Base-by-base conservation (phyloP, 92 coral and sea anemone species). In the Heliopora coerulea region DNA sequence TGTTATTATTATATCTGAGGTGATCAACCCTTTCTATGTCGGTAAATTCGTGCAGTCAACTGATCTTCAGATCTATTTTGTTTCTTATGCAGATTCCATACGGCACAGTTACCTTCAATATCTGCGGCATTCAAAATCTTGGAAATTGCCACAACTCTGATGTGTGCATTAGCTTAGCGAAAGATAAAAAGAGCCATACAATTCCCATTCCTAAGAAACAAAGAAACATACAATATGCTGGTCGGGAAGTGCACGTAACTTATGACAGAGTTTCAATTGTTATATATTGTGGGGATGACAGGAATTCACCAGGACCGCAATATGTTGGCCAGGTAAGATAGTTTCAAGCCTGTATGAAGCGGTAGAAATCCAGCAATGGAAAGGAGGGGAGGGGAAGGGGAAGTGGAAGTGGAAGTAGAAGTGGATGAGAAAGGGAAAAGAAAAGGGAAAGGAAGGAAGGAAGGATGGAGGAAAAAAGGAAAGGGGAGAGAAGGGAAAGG, bases 251-350 rank as follows among this genome's bases (percentile, higher is more conserved):
- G 44, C 58, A 26, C 32, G 48, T 67, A 67, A 26, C 39, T 23
- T 67, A 67, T 8, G 59, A 67, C 17, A 35, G 33, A 2, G 59
- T 29, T 49, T 58, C 27, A 11, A 33, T 67, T 0, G 3, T 67
- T 3, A 29, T 67, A 6, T 67, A 67, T n/a, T 67, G 74, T 48
- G 74, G 74, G 11, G 21, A 67, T 11, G 42, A 67, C 25, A 37
- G 32, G n/a, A 11, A 25, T 12, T 67, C 74, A 46, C 27, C 27
- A 18, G 33, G 39, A 37, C 74, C 74, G 21, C 74, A 49, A 49
- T 67, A 46, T 48, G 48, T 67, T 44, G 74, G 74, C 13, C 2
- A 49, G 59, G 74, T 67, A 12, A 67, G 74, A 65, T 26, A 25
- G 10, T 5, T 28, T 18, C 12, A 23, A 17, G 25, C 12, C 25